These are phyloP conservation scores for Nesogale talazaci DNA, from an alignment of 2,113 vertebrate genomes.

Conservation along the genomic window DNA sequence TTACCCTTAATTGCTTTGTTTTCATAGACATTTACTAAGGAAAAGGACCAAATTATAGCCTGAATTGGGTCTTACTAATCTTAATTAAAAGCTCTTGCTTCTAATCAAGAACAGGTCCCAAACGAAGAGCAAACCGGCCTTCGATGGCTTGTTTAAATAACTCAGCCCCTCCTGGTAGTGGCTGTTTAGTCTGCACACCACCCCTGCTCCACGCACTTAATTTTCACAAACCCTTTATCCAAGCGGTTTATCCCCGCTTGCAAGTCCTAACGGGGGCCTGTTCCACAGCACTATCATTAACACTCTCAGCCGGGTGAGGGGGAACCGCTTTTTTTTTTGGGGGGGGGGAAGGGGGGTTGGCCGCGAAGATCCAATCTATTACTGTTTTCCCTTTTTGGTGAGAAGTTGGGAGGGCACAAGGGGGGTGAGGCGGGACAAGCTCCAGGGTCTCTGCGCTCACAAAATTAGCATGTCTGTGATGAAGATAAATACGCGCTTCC, in stretches of 20 bases:
- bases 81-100: slow-evolving; percentile 88
- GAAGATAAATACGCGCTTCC: slow-evolving; percentile 67
- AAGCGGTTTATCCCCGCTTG: slow-evolving; percentile 76
- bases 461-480: slow-evolving; percentile 70
- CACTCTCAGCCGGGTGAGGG: slow-evolving; percentile 44
- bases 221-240: slow-evolving; percentile 54
- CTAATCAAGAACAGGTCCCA: slow-evolving; percentile 85
- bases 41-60: slow-evolving; percentile 87
- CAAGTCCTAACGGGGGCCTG: slow-evolving; percentile 67
- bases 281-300: slow-evolving; percentile 64
- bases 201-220: slow-evolving; percentile 24
- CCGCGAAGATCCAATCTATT: slow-evolving; percentile 76
- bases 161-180: slow-evolving; percentile 75
- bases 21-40: slow-evolving; percentile 87
- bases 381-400: slow-evolving; percentile 70
- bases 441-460: slow-evolving; percentile 58
- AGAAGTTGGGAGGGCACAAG: not conserved
- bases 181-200: slow-evolving; percentile 76
- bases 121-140: slow-evolving; percentile 78
- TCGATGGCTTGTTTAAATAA: slow-evolving; percentile 83
- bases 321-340: slow-evolving; percentile 70
- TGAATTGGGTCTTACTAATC: slow-evolving; percentile 86
- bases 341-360: no score
- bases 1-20: slow-evolving; percentile 87
- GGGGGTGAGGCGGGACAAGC: slow-evolving; percentile 66